Base-by-base conservation (phyloP, 2,797 vertebrate species). In the Microctenopoma lineatum region DNA sequence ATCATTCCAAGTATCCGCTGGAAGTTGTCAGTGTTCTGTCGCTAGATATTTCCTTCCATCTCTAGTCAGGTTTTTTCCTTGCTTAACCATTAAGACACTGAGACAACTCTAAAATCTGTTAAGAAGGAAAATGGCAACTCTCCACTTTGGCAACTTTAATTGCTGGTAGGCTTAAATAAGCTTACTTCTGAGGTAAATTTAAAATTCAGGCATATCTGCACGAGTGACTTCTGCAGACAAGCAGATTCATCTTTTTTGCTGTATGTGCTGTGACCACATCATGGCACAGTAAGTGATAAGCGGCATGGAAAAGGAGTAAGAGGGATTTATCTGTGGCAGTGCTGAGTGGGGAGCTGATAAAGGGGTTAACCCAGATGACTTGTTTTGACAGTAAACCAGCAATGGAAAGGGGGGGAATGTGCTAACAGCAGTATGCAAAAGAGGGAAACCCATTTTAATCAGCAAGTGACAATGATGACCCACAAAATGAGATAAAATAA, bases 251-350 rank as follows among this genome's bases (percentile, higher is more conserved):
- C 84, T 83, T 80, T 21, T 87, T 59, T 84, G 83, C 84, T 85
- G 87, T 56, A 69, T 90, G 74, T 80, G 87, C 90, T 89, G 85
- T 79, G 86, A 87, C 90, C 86, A 85, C 87, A 90, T 87, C 87
- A 71, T 46, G 83, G 83, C 89, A 80, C 80, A 75, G 81, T 66
- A 50, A 80, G 80, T 67, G 90, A 92, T 91, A 92, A 92, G 90
- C 83, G 64, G 86, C 80, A 53, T 68, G 83, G 88, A 78, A 39
- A 72, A 81, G 69, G 84, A 85, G 84, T 79, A 42, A 80, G 83
- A 79, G 71, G 86, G 88, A 83, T 89, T 91, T 92, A 92, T 90
- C 90, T 81, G 75, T 16, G 44, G 81, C 87, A 63, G 65, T 89
- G 90, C 89, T 85, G 89, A 90, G 89, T 88, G 86, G 78, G 77